These are phyloP conservation scores for Leptestheria dahalacensis DNA, from an alignment of 1,140 invertebrate species.

Conservation along the genomic window DNA sequence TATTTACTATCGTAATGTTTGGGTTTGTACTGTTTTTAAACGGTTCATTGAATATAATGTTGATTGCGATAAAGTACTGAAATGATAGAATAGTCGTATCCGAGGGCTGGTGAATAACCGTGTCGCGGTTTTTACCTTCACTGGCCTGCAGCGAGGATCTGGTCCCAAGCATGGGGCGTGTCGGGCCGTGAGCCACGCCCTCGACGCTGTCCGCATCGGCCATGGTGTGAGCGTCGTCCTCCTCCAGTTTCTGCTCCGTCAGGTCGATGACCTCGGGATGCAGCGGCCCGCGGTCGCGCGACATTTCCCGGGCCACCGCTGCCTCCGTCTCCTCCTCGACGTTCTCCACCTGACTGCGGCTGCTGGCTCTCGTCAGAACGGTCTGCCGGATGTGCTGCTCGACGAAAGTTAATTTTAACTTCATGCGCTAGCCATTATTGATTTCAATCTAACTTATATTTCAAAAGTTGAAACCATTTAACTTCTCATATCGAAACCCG, in stretches of 20 bases:
- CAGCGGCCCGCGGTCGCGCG: constrained; percentile 23
- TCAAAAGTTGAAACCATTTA: not conserved
- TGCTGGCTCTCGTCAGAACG: constrained; percentile 59
- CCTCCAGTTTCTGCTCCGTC: constrained; percentile 42
- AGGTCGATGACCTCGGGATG: constrained; percentile 49
- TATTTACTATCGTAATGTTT: no score
- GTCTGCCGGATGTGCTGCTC: constrained; percentile 80
- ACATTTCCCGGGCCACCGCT: constrained; percentile 34
- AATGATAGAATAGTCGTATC: not conserved
- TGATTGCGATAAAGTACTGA: no score
- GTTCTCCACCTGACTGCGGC: constrained; percentile 43
- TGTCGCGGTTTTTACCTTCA: constrained; percentile 1
- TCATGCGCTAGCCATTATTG: no score
- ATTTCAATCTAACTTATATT: not conserved
- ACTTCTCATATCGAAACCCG: not conserved
- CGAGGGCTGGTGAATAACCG: not conserved
- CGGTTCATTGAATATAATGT: no score
- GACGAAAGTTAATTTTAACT: no score
- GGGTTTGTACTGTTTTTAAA: no score
- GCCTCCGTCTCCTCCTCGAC: constrained; percentile 43
- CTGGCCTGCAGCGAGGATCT: constrained; percentile 15
- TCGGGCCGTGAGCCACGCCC: not conserved
- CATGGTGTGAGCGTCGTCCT: constrained; percentile 41
- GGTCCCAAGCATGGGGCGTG: constrained; percentile 9
- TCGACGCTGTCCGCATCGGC: constrained; percentile 28